These are phyloP conservation scores for Coracopsis vasa DNA, from an alignment of 2,113 vertebrate species.

Conservation along the genomic window DNA sequence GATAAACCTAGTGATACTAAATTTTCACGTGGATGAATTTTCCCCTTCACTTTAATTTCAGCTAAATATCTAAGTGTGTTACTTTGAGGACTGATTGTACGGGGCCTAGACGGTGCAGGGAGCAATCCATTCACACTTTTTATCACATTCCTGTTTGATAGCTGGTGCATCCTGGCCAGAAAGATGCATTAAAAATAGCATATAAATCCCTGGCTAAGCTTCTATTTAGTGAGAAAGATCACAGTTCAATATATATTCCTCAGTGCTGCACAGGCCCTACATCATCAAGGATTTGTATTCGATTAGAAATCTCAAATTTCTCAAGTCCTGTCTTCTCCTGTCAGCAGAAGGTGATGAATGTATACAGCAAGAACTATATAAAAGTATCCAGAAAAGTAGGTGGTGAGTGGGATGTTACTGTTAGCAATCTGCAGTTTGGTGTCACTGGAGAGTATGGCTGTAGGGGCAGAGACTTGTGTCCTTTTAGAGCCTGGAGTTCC, in stretches of 20 bases:
- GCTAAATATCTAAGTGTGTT: background rate
- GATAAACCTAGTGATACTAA: background rate
- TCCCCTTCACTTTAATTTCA: background rate
- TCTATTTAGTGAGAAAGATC: background rate
- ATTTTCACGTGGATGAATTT: background rate
- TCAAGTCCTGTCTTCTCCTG: background rate
- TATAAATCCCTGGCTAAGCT: background rate
- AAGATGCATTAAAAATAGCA: background rate
- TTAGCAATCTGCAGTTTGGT: background rate
- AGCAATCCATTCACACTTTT: background rate
- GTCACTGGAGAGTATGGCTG: background rate
- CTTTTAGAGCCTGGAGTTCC: background rate
- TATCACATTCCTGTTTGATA: background rate
- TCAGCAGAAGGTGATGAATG: background rate
- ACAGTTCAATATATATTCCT: background rate
- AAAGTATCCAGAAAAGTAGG: background rate
- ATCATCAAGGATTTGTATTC: background rate
- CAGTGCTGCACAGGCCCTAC: background rate
- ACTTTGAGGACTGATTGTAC: background rate
- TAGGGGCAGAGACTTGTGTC: background rate
- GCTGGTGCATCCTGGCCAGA: background rate
- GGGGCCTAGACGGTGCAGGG: background rate
- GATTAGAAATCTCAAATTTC: background rate
- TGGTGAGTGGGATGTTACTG: background rate
- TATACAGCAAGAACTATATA: background rate